Evolutionary conservation across 2,797 vertebrate species (phyloP).

Genomic region (Characodon lateralis): DNA sequence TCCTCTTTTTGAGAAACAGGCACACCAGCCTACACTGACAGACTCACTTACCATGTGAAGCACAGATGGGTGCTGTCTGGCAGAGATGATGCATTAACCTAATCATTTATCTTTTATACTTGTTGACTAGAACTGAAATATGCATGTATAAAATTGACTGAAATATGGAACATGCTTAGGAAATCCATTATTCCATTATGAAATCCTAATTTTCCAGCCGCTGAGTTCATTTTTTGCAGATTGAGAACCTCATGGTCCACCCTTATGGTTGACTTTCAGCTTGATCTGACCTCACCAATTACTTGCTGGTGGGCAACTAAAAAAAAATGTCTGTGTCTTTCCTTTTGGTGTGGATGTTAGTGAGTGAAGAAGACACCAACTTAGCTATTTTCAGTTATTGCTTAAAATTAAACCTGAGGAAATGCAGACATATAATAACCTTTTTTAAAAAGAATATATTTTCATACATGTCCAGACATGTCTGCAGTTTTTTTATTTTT

Average conservation of each 20-base stretch:
- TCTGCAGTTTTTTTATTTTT: no score
- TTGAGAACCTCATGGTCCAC: no score
- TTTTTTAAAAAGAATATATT: no score
- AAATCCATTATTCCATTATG: conserved; percentile 33
- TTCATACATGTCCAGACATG: no score
- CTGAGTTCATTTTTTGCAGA: conserved; percentile 19
- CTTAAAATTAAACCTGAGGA: no score
- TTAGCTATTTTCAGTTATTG: no score
- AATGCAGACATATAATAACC: no score
- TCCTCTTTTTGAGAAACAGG: conserved; percentile 48
- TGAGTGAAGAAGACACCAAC: neutral
- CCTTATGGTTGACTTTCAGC: no score
- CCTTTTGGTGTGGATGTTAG: neutral
- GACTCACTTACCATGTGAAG: conserved; percentile 41
- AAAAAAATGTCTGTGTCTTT: neutral
- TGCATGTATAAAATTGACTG: conserved; percentile 27
- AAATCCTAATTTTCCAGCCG: conserved; percentile 33
- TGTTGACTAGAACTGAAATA: conserved; percentile 45
- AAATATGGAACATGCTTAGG: conserved; percentile 31
- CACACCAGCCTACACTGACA: conserved; percentile 46
- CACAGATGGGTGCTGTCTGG: conserved; percentile 74
- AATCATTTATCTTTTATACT: conserved; percentile 62
- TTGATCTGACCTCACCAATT: neutral
- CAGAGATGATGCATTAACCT: conserved; percentile 61
- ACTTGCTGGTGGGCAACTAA: neutral